Percentiles rank a stretch among this genome's conserved stretches.
These are phyloP conservation scores for Syndactyla subalaris DNA, from an alignment of 2,797 vertebrate species.

Conservation along the genomic window DNA sequence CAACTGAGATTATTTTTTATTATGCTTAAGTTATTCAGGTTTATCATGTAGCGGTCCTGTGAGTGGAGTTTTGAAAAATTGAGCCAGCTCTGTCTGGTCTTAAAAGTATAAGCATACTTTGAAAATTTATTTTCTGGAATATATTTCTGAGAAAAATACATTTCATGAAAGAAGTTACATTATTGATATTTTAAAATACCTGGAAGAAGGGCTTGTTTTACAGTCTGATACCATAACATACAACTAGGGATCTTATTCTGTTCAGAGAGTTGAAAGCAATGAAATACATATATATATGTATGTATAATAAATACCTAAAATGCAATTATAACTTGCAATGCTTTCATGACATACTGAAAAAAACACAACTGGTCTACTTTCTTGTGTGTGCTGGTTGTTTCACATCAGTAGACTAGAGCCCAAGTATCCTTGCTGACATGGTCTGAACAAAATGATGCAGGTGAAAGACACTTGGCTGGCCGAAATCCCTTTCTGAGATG, in stretches of 20 bases:
- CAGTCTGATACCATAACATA: neutral
- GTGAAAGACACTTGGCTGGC: neutral
- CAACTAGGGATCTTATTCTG: neutral
- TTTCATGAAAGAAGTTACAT: neutral
- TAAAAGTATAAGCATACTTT: neutral
- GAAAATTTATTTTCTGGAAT: neutral
- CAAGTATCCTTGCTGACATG: fast-evolving
- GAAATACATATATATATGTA: neutral
- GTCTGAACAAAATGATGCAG: neutral
- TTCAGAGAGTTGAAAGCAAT: neutral
- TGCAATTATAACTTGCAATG: neutral
- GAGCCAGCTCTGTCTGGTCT: neutral
- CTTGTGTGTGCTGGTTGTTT: neutral
- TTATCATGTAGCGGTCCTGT: neutral
- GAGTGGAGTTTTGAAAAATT: neutral
- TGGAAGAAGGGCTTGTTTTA: conserved; percentile 14
- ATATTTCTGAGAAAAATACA: neutral
- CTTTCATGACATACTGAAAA: neutral
- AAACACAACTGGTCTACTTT: neutral
- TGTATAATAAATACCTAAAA: neutral
- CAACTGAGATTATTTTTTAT: conserved; percentile 21
- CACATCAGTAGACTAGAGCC: neutral
- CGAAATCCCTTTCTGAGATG: neutral
- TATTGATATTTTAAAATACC: conserved; percentile 16
- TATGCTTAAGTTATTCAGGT: neutral